Percentiles rank a stretch among this genome's conserved stretches.
Conservation (phyloP, 2,888 invertebrate species). For the Lithophane ornitopus region DNA sequence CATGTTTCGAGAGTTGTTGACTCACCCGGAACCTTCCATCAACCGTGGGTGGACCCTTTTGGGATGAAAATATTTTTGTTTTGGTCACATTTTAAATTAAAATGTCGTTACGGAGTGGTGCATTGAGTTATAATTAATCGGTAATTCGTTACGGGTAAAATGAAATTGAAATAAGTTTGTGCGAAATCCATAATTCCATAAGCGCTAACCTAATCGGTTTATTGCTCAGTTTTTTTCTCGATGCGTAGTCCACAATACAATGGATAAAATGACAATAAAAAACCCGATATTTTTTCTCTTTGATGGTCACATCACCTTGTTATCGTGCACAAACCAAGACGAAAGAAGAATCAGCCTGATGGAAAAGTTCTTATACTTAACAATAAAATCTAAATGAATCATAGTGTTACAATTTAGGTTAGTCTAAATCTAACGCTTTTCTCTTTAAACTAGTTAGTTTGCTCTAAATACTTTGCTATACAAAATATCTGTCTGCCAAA, state of each 20-base stretch:
- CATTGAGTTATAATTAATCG: conserved; percentile 27
- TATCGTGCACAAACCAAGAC: background rate
- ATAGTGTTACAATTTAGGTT: conserved; percentile 21
- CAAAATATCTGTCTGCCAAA: conserved; percentile 52
- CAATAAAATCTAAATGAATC: conserved; percentile 5
- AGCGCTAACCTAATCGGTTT: background rate
- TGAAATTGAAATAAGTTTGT: conserved; percentile 6
- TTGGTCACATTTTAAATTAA: conserved; percentile 39
- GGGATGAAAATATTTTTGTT: conserved; percentile 43
- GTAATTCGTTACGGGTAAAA: background rate
- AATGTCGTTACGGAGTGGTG: conserved; percentile 43
- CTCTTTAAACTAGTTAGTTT: conserved; percentile 21
- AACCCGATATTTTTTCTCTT: too few species aligned
- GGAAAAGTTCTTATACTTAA: background rate
- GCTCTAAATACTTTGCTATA: conserved; percentile 47
- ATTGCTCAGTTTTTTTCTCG: conserved; percentile 9
- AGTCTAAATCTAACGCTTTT: conserved; percentile 14
- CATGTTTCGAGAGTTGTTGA: conserved; percentile 70
- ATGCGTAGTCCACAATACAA: background rate
- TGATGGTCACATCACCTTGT: background rate
- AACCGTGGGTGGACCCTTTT: conserved; percentile 64
- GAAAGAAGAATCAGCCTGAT: background rate
- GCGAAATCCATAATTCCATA: background rate
- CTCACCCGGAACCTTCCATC: conserved; percentile 66
- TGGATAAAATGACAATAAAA: background rate